These are phyloP conservation scores for Kryptolebias marmoratus DNA, from an alignment of 2,113 vertebrate species.

Conservation along the genomic window DNA sequence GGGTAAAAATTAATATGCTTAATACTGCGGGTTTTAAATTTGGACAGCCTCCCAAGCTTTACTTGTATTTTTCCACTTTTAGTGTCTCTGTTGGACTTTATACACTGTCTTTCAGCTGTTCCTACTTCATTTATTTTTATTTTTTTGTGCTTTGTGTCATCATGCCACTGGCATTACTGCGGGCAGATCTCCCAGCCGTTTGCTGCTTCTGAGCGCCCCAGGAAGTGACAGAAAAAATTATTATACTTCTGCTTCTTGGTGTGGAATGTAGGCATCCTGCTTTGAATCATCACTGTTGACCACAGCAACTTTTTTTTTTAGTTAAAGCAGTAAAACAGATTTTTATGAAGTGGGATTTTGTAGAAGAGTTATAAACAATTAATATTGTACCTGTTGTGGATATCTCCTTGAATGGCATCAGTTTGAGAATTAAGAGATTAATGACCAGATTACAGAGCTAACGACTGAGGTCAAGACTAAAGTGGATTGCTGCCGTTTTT, in stretches of 20 bases:
- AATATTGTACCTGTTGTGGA: no score
- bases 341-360: no score
- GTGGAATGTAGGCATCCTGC: slow-evolving; percentile 8
- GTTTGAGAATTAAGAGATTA: no score
- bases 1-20: not conserved
- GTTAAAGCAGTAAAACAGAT: no score
- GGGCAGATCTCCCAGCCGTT: slow-evolving; percentile 67
- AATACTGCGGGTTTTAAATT: not conserved
- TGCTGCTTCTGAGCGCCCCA: slow-evolving; percentile 51
- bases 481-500: no score
- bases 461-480: no score
- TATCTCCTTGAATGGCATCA: no score
- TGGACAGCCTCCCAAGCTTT: not conserved
- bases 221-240: slow-evolving; percentile 69
- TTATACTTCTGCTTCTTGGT: slow-evolving; percentile 35
- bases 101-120: slow-evolving; percentile 12
- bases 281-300: slow-evolving; percentile 40
- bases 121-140: slow-evolving; percentile 13
- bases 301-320: not conserved
- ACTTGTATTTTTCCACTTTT: slow-evolving; percentile 23
- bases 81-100: slow-evolving; percentile 21
- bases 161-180: slow-evolving; percentile 39
- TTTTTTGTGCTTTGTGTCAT: slow-evolving; percentile 21
- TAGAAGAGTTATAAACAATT: no score
- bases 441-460: no score